Conservation (phyloP, 1,140 invertebrate genomes). For the Cyrtorhinus lividipennis region DNA sequence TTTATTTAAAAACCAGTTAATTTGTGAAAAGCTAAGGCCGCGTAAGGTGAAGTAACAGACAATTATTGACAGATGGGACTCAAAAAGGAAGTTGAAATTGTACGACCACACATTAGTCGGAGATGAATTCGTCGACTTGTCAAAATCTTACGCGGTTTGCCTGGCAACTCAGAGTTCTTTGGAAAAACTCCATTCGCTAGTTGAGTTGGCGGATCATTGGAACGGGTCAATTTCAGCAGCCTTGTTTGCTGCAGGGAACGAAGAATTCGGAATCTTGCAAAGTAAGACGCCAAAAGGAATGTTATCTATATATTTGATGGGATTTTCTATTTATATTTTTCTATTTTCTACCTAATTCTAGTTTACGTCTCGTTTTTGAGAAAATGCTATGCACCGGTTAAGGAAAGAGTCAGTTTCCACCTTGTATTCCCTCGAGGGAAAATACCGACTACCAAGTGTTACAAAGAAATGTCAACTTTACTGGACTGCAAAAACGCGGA, state of each 20-base stretch:
- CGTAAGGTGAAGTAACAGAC: too few relatives aligned
- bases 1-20: neutral
- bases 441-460: slow-evolving; percentile 26
- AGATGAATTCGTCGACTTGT: slow-evolving; percentile 38
- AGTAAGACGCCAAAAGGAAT: neutral
- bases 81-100: slow-evolving; percentile 36
- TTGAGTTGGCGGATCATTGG: slow-evolving; percentile 65
- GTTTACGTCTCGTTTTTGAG: slow-evolving; percentile 57
- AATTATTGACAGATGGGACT: neutral
- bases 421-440: slow-evolving; percentile 43
- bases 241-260: slow-evolving; percentile 60
- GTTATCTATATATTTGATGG: neutral
- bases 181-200: slow-evolving; percentile 58
- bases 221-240: slow-evolving; percentile 71
- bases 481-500: slow-evolving; percentile 28
- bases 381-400: slow-evolving; percentile 54
- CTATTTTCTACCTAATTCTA: slow-evolving; percentile 20
- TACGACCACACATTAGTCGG: slow-evolving; percentile 59
- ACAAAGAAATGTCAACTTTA: neutral
- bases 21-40: too few relatives aligned
- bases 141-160: slow-evolving; percentile 45
- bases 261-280: slow-evolving; percentile 33
- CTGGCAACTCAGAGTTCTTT: slow-evolving; percentile 71
- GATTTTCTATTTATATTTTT: neutral
- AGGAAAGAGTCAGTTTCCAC: slow-evolving; percentile 53